Percentiles rank a stretch among this genome's conserved stretches.
Evolutionary conservation across 2,888 invertebrate species (phyloP).

Genomic region (Limnephilus rhombicus): DNA sequence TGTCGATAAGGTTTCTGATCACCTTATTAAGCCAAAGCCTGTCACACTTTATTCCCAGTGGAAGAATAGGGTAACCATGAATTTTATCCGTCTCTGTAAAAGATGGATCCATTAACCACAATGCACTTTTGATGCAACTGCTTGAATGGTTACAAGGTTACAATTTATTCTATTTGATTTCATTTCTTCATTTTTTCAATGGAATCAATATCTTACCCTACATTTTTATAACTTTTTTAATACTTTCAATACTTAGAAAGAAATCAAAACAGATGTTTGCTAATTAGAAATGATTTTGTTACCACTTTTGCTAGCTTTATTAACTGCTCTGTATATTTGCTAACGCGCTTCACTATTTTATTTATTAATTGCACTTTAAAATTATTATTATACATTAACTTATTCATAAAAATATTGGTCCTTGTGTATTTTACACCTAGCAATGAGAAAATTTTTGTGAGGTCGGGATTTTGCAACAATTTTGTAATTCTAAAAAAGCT

Average conservation of each 20-base stretch:
- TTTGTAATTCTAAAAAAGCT: neutral
- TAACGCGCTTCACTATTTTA: neutral
- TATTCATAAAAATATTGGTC: neutral
- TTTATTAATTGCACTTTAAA: neutral
- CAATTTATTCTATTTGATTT: slow-evolving; percentile 6
- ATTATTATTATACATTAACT: neutral
- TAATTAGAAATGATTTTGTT: neutral
- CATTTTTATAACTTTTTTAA: neutral
- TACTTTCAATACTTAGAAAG: neutral
- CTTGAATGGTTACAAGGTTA: slow-evolving; percentile 48
- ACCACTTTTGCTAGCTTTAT: slow-evolving; percentile 3
- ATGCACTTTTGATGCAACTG: slow-evolving; percentile 34
- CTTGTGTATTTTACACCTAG: neutral
- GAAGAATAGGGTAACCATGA: slow-evolving; percentile 78
- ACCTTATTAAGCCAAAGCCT: slow-evolving; percentile 72
- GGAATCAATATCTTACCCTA: neutral
- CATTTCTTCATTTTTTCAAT: neutral
- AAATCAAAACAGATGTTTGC: neutral
- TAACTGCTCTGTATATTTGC: slow-evolving; percentile 4
- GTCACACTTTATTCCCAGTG: slow-evolving; percentile 79
- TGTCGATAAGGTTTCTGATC: slow-evolving; percentile 77
- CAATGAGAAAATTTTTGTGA: neutral
- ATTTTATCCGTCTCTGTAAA: slow-evolving; percentile 46
- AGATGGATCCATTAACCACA: slow-evolving; percentile 49
- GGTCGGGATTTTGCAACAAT: neutral